Evolutionary conservation across 2,888 invertebrate species (phyloP).

Genomic region (Pheosia tremula): DNA sequence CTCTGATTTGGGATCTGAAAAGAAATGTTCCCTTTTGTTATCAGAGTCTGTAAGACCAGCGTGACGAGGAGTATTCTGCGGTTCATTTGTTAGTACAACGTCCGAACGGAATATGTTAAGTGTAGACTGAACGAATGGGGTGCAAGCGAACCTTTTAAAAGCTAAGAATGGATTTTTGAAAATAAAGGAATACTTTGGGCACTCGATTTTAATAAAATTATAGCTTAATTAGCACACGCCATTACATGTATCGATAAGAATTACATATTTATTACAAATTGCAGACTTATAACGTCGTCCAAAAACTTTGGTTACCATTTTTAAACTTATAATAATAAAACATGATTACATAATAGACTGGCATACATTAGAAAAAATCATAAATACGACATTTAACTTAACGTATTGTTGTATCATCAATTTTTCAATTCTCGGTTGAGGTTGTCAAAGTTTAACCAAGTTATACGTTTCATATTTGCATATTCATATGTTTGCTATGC

Average conservation of each 20-base stretch:
- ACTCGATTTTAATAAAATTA: background rate
- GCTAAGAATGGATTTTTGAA: background rate
- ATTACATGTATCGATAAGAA: background rate
- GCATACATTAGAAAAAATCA: too few species aligned
- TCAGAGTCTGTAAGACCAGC: slow-evolving; percentile 46
- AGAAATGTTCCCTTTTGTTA: slow-evolving; percentile 57
- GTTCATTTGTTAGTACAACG: too few species aligned
- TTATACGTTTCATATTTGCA: slow-evolving; percentile 7
- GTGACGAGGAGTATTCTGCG: slow-evolving; percentile 8
- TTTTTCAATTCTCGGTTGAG: too few species aligned
- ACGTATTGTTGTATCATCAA: too few species aligned
- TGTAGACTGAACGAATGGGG: background rate
- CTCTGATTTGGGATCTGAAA: slow-evolving; percentile 69
- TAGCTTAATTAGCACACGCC: background rate
- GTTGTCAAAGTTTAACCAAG: too few species aligned
- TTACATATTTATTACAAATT: slow-evolving; percentile 17
- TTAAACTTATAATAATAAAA: too few species aligned
- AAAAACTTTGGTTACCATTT: background rate
- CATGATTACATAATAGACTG: too few species aligned
- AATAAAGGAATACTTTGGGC: too few species aligned
- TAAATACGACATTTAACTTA: too few species aligned
- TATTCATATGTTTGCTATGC: slow-evolving; percentile 59
- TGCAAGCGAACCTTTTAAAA: background rate
- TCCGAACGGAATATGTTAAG: too few species aligned
- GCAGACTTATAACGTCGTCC: slow-evolving; percentile 20